Evolutionary conservation across 2,888 invertebrate species (phyloP), one percentile per base, ranked within the genome.

Genomic region (Dorcus hopei): DNA sequence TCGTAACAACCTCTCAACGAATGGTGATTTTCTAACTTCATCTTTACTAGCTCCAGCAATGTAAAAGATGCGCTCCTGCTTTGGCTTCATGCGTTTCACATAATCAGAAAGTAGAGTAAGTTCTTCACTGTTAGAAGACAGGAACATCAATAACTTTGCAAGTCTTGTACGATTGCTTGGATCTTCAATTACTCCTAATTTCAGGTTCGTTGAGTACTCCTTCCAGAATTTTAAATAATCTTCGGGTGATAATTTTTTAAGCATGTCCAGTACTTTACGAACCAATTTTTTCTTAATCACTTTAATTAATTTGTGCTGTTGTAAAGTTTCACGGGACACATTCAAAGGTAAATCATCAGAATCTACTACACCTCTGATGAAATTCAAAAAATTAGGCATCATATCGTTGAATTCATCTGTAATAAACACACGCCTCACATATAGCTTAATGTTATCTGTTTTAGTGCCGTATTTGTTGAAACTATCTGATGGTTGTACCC

Each of bases 391-490:
- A 78, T 93, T 96, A 65, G 99, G 98, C 91, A 99, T 94, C 90
- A 99, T 95, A 76, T 99, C 98, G 77, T 95, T 95, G 84, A 99
- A 98, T 82, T 99, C 96, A 79, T 99, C 98, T 7, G 98, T 98
- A 80, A 99, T 99, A 82, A 99, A 99, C 11, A 99, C 99, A 61
- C 99, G 86, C 60, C 98, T 87, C 56, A 99, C 99, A 80, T 95
- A 99, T 62, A 99, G 84, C 79, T 97, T 97, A 73, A 97, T 97
- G 79, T 94, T 90, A 78, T 97, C 97, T 3, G 90, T 88, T 75
- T 92, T 92, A 66, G 95, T 92, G 69, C 97, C 98, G 77, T 98
- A 98, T 75, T 89, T 88, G 80, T 95, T 95, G 85, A 99, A 98
- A 70, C 90, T 90, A 77, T 99, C 98, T 8, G 88, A 83, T 1